phyloP scores from a whole-genome alignment of 2,113 vertebrate species.

The Aldabrachelys gigantea region DNA sequence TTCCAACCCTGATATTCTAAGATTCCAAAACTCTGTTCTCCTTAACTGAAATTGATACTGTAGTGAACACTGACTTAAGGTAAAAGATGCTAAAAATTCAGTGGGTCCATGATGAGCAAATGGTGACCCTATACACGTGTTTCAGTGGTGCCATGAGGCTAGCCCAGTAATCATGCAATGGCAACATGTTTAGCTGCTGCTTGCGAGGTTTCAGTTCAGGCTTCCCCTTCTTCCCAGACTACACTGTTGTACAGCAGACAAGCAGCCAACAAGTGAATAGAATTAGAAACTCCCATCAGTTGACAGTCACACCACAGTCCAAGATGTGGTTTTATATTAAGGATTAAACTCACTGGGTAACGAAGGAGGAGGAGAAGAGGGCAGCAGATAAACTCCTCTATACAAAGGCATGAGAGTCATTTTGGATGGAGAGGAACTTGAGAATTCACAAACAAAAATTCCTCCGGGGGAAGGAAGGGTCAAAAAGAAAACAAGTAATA shows the following conservation, averaged over 20 bases:
- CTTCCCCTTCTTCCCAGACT: background rate
- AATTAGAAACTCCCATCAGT: background rate
- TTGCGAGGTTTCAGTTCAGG: background rate
- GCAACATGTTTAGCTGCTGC: background rate
- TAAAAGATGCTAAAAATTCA: background rate
- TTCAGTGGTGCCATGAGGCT: background rate
- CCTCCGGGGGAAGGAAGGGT: background rate
- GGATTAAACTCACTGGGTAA: background rate
- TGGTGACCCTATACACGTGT: background rate
- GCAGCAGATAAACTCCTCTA: background rate
- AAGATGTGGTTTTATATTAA: background rate
- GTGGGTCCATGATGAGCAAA: background rate
- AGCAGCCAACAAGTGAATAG: background rate
- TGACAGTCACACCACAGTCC: background rate
- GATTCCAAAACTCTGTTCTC: background rate
- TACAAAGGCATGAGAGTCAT: background rate
- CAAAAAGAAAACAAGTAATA: background rate
- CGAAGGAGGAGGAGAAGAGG: background rate
- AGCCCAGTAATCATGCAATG: background rate
- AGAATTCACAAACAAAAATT: background rate
- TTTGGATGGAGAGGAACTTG: background rate
- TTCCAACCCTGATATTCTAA: background rate
- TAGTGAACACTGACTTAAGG: background rate
- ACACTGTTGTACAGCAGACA: background rate
- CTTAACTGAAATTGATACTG: background rate